Conservation (phyloP, 2,797 vertebrate species). For the Eptatretus atami region DNA sequence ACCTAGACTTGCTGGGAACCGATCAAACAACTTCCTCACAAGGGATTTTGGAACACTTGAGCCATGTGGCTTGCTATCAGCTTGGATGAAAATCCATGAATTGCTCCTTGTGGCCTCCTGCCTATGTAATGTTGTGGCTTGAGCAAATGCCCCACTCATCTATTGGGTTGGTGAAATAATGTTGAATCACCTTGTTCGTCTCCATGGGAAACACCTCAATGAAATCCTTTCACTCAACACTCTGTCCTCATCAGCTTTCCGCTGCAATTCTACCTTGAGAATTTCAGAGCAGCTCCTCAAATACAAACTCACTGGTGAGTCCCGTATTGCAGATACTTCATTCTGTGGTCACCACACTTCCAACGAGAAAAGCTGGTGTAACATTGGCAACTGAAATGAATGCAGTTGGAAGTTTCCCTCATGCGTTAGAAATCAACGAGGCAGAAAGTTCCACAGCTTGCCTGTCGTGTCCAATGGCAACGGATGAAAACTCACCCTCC, state of each 20-base stretch:
- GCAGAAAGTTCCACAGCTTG: neutral
- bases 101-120: slow-evolving; percentile 85
- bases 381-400: no score
- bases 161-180: slow-evolving; percentile 81
- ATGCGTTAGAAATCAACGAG: no score
- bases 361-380: no score
- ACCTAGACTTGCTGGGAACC: slow-evolving; percentile 72
- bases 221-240: slow-evolving; percentile 88
- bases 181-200: slow-evolving; percentile 73
- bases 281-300: neutral
- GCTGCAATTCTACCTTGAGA: neutral
- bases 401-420: no score
- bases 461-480: neutral
- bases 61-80: slow-evolving; percentile 90
- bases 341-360: no score
- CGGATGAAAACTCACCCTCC: slow-evolving; percentile 15
- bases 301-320: neutral
- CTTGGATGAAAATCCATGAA: slow-evolving; percentile 94
- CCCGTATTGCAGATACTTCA: neutral
- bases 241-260: slow-evolving; percentile 17
- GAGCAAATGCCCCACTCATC: slow-evolving; percentile 90
- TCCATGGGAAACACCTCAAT: slow-evolving; percentile 70
- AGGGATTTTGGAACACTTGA: slow-evolving; percentile 82
- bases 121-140: slow-evolving; percentile 88
- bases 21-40: slow-evolving; percentile 68